Evolutionary conservation across 2,113 vertebrate genomes (phyloP).

Genomic region (Tachysurus fulvidraco): DNA sequence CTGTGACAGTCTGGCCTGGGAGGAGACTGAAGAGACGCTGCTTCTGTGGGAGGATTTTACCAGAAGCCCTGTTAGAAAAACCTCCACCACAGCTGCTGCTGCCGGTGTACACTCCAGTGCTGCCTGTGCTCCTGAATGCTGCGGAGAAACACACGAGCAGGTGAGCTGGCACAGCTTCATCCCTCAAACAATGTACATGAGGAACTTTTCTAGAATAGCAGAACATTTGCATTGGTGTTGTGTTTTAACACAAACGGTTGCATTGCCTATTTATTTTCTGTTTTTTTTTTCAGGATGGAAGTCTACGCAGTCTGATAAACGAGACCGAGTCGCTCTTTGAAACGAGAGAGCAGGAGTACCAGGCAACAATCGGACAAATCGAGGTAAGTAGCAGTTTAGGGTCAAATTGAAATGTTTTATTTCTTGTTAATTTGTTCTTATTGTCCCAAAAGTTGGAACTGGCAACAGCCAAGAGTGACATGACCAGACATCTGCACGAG

Average conservation of each 20-base stretch:
- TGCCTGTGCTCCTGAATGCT: constrained; percentile 55
- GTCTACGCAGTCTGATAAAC: constrained; percentile 90
- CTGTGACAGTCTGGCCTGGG: constrained; percentile 97
- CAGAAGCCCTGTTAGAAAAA: constrained; percentile 78
- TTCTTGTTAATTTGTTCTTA: background rate
- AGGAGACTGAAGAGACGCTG: constrained; percentile 93
- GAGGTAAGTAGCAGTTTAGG: constrained; percentile 74
- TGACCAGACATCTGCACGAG: constrained; percentile 90
- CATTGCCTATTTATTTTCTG: constrained; percentile 30
- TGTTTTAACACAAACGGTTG: background rate
- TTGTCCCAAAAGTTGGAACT: constrained; percentile 77
- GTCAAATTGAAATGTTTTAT: background rate
- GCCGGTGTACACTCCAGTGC: background rate
- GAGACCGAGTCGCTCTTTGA: constrained; percentile 95
- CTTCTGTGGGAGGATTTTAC: constrained; percentile 99
- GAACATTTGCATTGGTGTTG: background rate
- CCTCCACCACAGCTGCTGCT: constrained; percentile 36
- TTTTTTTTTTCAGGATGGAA: constrained; percentile 77
- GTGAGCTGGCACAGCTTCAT: constrained; percentile 52
- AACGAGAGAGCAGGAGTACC: constrained; percentile 94
- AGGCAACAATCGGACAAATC: constrained; percentile 94
- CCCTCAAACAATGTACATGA: background rate
- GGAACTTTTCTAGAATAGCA: background rate
- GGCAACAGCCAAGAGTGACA: constrained; percentile 90
- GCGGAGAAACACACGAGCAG: constrained; percentile 74